Base-by-base conservation (phyloP, 2,113 vertebrate species). In the Thryonomys swinderianus region DNA sequence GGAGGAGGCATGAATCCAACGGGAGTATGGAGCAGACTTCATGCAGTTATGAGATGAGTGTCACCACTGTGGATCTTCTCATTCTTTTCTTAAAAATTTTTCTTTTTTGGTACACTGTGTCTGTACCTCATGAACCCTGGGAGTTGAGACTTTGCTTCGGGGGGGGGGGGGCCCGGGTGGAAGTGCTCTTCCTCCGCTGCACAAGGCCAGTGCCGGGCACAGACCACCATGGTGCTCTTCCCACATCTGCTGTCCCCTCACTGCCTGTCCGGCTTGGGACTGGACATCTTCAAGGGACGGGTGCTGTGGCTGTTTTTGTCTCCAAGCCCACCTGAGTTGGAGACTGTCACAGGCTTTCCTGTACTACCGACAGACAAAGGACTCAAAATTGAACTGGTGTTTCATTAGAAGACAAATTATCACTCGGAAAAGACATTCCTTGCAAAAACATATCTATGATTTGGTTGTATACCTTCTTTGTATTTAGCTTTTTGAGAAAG, bases 401-500 rank as follows among this genome's bases (percentile, higher is more conserved):
- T 81, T 40, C 27, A 74, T 82, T 42, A 42, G 32, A 79, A 95
- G 45, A 62, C 23, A 95, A 84, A 76, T 69, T 20, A 59, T 84
- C 20, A 64, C 86, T 85, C 92, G 37, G 55, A 48, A 87, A 90
- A 95, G 8, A 0, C 17, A 89, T 94, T 88, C 37, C 61, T 34
- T 95, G 57, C 91, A 96, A 97, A 62, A 51, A 51, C 78, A 66
- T 62, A 80, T 37, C 82, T 94, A 59, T 45, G 17, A 67, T 27
- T 42, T 23, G n/a, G 48, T 85, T 59, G 37, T 84, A 17, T 3
- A 0, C 89, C 4, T 48, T 32, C 30, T 42, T 76, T 90, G 67
- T 80, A 97, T 94, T 93, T 92, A 51, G 7, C 23, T 95, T 89
- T 92, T 96, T 55, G 57, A 97, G 80, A 94, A 93, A 91, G 27